Base-by-base conservation (phyloP, 2,797 vertebrate species). In the Sylvia borin region DNA sequence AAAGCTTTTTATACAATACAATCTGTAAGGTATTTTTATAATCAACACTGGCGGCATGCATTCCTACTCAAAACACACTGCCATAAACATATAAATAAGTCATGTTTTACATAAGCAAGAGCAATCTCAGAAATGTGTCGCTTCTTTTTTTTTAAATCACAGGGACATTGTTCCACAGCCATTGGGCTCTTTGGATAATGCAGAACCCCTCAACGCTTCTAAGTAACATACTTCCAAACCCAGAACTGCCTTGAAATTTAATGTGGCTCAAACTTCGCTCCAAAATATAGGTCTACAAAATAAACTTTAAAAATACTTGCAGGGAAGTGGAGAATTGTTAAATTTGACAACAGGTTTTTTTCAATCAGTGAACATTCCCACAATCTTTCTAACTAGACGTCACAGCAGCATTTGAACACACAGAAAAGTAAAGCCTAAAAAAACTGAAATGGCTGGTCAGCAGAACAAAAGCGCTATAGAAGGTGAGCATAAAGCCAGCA, bases 141-240 rank as follows among this genome's bases (percentile, higher is more conserved):
- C 24, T 50, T 68, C 19, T 61, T 74, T 57, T 16, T 27, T 78
- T 91, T 68, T 85, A 68, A 77, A 42, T 51, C 68, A 62, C 2
- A 43, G 1, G 7, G 47, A 48, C 11, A 54, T 13, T 38, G 45
- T 45, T 38, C 45, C 38, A 74, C 0, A 72, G 76, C 26, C 54
- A 22, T 2, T 40, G 17, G 32, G 31, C 31, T 78, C 32, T 70
- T 62, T 3, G 34, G 24, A 78, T 4, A 7, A 75, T 4, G 22
- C 34, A 72, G 13, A 85, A 61, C 38, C 67, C 26, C 31, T 19
- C 31, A 29, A 15, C 0, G 0, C 32, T 42, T 73, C 27, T 29
- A 43, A 76, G 61, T 9, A 87, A 68, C 4, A 27, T 2, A 34
- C 42, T 47, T 67, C 31, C 40, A 70, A 86, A 82, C 13, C 24